Conservation (phyloP, 2,797 vertebrate genomes). For the Monodelphis domestica region DNA sequence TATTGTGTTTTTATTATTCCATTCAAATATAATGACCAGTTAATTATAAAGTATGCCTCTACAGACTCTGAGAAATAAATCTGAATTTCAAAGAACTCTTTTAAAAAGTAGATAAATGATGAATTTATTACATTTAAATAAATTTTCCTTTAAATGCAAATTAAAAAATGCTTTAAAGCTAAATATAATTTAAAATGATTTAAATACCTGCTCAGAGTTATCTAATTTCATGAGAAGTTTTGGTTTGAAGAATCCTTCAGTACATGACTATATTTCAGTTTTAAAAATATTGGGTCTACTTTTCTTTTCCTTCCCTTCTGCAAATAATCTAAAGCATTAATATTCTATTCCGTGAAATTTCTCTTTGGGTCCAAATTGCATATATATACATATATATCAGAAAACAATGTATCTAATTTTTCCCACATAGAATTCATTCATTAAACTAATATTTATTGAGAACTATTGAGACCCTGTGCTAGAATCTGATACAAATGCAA, state of each 20-base stretch:
- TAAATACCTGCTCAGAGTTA: neutral
- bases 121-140: neutral
- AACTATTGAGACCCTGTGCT: neutral
- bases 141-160: neutral
- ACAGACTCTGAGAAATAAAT: neutral
- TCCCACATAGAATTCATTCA: neutral
- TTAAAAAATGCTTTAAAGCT: neutral
- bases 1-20: neutral
- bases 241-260: neutral
- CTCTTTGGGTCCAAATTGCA: neutral
- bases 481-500: neutral
- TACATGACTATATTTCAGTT: neutral
- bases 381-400: neutral
- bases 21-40: neutral
- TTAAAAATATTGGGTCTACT: neutral
- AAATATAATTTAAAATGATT: neutral
- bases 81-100: neutral
- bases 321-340: neutral
- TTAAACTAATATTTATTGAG: neutral
- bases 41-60: neutral
- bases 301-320: neutral
- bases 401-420: neutral
- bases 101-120: neutral
- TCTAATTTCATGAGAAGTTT: neutral
- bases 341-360: neutral